A percentile compares a stretch with the other conserved stretches of the same genome.
These are phyloP conservation scores for Strigamia maritima DNA, from an alignment of 2,888 invertebrate species.

Conservation along the genomic window DNA sequence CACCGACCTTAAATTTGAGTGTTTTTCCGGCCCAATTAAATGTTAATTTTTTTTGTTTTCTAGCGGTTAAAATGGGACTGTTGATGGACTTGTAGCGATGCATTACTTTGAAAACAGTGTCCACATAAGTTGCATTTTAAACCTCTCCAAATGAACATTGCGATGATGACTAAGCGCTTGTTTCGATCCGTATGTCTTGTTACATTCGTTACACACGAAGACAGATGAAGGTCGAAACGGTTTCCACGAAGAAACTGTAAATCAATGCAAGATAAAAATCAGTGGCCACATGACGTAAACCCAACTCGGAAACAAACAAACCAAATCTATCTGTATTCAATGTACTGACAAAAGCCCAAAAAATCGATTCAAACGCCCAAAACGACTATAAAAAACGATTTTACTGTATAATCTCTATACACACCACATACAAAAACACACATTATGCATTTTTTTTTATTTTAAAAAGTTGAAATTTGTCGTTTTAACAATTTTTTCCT, in stretches of 20 bases:
- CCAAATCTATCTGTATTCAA: neutral
- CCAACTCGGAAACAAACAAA: neutral
- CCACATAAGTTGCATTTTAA: neutral
- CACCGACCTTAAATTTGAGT: too few species aligned
- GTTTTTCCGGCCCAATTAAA: too few species aligned
- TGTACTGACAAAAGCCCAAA: neutral
- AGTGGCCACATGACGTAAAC: neutral
- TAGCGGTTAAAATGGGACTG: neutral
- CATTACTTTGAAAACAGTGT: conserved; percentile 15
- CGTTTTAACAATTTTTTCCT: neutral
- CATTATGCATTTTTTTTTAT: neutral
- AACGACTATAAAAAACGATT: neutral
- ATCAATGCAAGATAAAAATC: conserved; percentile 10
- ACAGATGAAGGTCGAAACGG: neutral
- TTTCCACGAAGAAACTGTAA: neutral
- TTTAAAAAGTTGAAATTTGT: neutral
- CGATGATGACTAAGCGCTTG: conserved; percentile 15
- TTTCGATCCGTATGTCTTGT: neutral
- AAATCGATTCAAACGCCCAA: neutral
- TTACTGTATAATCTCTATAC: too few species aligned
- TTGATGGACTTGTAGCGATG: neutral
- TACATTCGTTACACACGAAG: conserved; percentile 1
- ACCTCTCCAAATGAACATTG: conserved; percentile 18
- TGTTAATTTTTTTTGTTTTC: neutral
- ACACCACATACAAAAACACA: too few species aligned